Percentiles rank a stretch among this genome's conserved stretches.
These are phyloP conservation scores for Porites lobata DNA, from an alignment of 92 coral and sea anemone species.

Conservation along the genomic window DNA sequence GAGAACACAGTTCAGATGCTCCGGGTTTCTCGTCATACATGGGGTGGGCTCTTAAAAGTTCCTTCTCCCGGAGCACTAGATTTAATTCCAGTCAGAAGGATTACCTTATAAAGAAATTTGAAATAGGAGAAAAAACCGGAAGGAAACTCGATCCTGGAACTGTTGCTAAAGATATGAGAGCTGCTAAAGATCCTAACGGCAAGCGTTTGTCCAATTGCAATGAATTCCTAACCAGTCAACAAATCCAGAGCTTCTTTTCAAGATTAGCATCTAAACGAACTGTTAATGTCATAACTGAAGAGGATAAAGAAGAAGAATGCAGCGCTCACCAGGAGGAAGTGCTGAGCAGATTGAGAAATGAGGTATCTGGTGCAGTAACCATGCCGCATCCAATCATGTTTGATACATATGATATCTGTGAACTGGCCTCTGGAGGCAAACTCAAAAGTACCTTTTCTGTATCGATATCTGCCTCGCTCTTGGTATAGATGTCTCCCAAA, in stretches of 20 bases:
- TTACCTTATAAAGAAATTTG: constrained; percentile 5
- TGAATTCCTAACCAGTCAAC: no score
- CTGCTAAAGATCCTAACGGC: neutral
- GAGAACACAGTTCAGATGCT: neutral
- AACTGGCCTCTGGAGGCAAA: no score
- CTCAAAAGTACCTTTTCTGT: no score
- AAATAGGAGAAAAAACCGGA: constrained; percentile 12
- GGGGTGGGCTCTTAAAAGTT: constrained; percentile 14
- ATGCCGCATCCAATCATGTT: neutral
- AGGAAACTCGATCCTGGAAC: neutral
- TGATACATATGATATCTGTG: neutral
- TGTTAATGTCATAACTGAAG: neutral
- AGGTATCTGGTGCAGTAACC: neutral
- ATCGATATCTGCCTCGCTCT: neutral
- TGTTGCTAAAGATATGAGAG: neutral
- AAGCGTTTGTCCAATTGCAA: neutral
- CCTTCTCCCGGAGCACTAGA: neutral
- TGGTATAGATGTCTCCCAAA: neutral
- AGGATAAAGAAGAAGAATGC: neutral
- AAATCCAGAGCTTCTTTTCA: neutral
- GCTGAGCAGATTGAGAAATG: neutral
- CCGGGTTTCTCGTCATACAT: neutral
- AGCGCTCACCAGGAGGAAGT: constrained; percentile 7
- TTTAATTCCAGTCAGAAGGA: neutral
- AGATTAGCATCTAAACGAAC: constrained; percentile 2